These are phyloP conservation scores for Cataglyphis cursor DNA, from an alignment of 2,888 invertebrate genomes.

Conservation along the genomic window DNA sequence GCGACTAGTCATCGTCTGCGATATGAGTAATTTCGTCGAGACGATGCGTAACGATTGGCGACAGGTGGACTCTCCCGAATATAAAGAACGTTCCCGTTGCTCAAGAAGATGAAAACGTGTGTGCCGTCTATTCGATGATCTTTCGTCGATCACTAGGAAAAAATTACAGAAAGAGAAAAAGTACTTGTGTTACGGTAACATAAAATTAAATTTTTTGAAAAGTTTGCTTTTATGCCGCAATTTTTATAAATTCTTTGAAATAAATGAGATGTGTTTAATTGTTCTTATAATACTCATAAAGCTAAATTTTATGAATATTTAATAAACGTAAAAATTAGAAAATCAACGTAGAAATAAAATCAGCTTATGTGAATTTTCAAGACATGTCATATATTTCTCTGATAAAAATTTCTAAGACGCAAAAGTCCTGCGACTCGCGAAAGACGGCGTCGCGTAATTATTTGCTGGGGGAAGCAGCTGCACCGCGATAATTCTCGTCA, in stretches of 20 bases:
- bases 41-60: constrained; percentile 65
- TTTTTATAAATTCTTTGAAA: neutral
- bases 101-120: constrained; percentile 57
- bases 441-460: neutral
- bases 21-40: constrained; percentile 57
- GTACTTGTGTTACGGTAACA: neutral
- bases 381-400: neutral
- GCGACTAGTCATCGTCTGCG: constrained; percentile 26
- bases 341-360: neutral
- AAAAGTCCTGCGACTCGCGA: neutral
- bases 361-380: neutral
- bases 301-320: neutral
- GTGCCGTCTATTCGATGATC: constrained; percentile 19
- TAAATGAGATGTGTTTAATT: neutral
- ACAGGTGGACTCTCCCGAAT: constrained; percentile 60
- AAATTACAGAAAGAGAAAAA: neutral
- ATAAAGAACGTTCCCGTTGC: constrained; percentile 58
- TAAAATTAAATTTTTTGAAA: neutral
- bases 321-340: neutral
- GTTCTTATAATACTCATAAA: neutral
- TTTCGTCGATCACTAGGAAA: neutral
- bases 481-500: constrained; percentile 1
- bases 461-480: neutral
- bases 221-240: neutral
- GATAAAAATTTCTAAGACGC: neutral